Conservation (phyloP, 2,888 invertebrate species). For the Oegoconia quadripuncta region DNA sequence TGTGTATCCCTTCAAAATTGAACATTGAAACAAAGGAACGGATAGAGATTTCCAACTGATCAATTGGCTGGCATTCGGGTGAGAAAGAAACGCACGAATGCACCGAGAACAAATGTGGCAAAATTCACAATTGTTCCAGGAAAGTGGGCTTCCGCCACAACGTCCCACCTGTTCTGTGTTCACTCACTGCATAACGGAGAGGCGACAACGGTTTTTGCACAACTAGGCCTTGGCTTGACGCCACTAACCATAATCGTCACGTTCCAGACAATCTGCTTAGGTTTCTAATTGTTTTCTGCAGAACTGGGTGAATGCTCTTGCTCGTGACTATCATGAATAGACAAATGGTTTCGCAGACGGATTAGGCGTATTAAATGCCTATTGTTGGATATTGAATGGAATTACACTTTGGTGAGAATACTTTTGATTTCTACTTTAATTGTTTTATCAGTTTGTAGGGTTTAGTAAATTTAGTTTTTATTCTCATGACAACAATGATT, state of each 20-base stretch:
- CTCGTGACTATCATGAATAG: conserved; percentile 16
- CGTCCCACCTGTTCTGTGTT: conserved; percentile 26
- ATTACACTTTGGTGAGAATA: too few species aligned
- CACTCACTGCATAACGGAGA: conserved; percentile 53
- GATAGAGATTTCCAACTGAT: conserved; percentile 48
- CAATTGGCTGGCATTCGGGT: conserved; percentile 40
- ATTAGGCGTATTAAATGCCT: conserved; percentile 3
- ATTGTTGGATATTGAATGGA: background rate
- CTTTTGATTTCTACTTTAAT: too few species aligned
- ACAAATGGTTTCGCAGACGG: conserved; percentile 8
- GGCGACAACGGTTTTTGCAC: conserved; percentile 64
- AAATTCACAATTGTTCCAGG: conserved; percentile 56
- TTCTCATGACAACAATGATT: too few species aligned
- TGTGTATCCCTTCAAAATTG: conserved; percentile 9
- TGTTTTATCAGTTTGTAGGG: too few species aligned
- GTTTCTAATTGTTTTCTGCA: conserved; percentile 37
- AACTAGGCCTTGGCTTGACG: conserved; percentile 51
- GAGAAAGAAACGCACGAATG: conserved; percentile 58
- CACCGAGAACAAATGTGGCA: conserved; percentile 51
- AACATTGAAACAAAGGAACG: conserved; percentile 27
- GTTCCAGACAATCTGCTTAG: conserved; percentile 38
- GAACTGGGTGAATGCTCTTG: conserved; percentile 30
- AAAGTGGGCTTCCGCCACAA: conserved; percentile 43
- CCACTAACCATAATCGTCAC: conserved; percentile 39
- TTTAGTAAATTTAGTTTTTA: too few species aligned